Evolutionary conservation across 2,113 vertebrate genomes (phyloP), one percentile per base, ranked within the genome.

Genomic region (Elaphurus davidianus): DNA sequence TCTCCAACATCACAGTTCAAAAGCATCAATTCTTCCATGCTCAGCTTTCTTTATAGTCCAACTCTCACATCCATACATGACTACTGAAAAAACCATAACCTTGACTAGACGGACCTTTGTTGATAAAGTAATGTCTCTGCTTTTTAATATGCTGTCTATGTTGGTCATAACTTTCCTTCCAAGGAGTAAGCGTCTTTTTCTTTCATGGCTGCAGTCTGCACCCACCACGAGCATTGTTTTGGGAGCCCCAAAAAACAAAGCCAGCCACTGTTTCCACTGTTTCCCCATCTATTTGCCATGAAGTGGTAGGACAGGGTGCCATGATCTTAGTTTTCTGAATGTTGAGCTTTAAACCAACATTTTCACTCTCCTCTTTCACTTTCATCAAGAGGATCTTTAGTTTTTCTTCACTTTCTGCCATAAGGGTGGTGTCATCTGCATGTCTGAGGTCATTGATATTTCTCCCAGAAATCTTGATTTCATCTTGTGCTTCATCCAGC

Each of bases 1-100:
- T 21, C 4, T 67, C 33, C 33, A 67, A 67, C 64, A 67, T 0
- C 64, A 36, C 33, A 67, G 64, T n/a, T 67, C 33, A 67, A 67
- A 67, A 21, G 64, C 4, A 36, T 67, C 17, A 67, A 5, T 21
- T 67, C 8, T 36, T 21, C 8, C 2, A 4, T 0, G 0, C 33
- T 67, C 64, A 67, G 64, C 64, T 36, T 36, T 67, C 33, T 21
- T 67, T 10, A 36, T 36, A 19, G 4, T 19, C 64, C 64, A 67
- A 2, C 17, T 67, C 16, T 67, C 8, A 67, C 8, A 67, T 36
- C 17, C 17, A 36, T 67, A 67, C 17, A 67, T 67, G 64, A 67
- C 33, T 36, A 10, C 64, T 67, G 33, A 10, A 21, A 67, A 36
- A 36, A 67, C 33, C 8, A 10, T 21, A 67, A n/a, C 33, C 8